Percentiles rank a stretch among this genome's conserved stretches.
phyloP scores from a whole-genome alignment of 1,140 invertebrate genomes.

The Eumaeus atala region DNA sequence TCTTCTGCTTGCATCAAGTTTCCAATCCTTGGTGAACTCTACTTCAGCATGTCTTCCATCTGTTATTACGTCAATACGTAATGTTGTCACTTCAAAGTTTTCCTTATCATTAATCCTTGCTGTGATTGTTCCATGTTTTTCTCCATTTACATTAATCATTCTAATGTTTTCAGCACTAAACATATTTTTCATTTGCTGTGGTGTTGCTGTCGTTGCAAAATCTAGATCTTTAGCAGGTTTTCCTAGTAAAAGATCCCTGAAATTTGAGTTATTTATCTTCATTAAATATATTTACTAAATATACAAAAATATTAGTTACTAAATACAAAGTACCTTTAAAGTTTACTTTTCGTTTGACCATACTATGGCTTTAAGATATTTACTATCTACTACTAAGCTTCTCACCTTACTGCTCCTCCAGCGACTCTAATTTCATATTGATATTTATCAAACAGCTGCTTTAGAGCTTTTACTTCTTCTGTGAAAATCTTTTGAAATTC shows the following conservation, averaged over 20 bases:
- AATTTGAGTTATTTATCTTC: too few relatives aligned
- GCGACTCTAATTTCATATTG: conserved; percentile 93
- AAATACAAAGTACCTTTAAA: too few relatives aligned
- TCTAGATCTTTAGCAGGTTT: conserved; percentile 93
- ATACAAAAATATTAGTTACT: too few relatives aligned
- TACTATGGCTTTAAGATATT: background rate
- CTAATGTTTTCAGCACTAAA: conserved; percentile 90
- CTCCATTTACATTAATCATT: conserved; percentile 95
- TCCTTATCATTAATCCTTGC: conserved; percentile 95
- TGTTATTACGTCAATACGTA: conserved; percentile 93
- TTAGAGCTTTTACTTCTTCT: conserved; percentile 81
- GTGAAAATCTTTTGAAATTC: conserved; percentile 90
- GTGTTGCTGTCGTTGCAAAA: conserved; percentile 98
- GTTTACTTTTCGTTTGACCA: background rate
- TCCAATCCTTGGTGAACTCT: conserved; percentile 95
- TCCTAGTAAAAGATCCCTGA: conserved; percentile 92
- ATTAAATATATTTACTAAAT: too few relatives aligned
- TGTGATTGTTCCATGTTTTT: conserved; percentile 99
- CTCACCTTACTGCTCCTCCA: conserved; percentile 90
- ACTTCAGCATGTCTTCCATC: conserved; percentile 98
- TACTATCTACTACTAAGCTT: too few relatives aligned
- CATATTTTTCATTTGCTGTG: conserved; percentile 96
- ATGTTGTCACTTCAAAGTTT: conserved; percentile 94
- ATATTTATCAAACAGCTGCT: conserved; percentile 86
- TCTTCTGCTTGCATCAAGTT: conserved; percentile 93